These are phyloP conservation scores for Phenganax subtilis DNA, from an alignment of 92 coral and sea anemone genomes.

Conservation along the genomic window DNA sequence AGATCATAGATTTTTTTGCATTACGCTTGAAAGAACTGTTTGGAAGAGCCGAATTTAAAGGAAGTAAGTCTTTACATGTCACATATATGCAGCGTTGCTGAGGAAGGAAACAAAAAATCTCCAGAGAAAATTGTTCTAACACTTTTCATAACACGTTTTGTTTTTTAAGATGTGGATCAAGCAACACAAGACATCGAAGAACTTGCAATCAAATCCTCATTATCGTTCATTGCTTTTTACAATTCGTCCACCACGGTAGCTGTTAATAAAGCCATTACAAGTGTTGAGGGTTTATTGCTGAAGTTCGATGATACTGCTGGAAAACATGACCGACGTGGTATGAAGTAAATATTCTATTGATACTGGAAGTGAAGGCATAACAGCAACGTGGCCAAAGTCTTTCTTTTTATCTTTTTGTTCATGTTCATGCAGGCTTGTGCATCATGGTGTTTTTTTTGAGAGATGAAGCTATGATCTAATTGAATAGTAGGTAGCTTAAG, in stretches of 20 bases:
- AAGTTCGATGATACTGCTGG: constrained; percentile 8
- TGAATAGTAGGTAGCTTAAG: too few relatives aligned
- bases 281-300: constrained; percentile 25
- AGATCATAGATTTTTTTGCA: constrained; percentile 34
- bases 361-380: too few relatives aligned
- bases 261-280: constrained; percentile 22
- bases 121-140: background rate
- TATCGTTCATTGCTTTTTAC: constrained; percentile 21
- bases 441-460: too few relatives aligned
- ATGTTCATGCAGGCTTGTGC: too few relatives aligned
- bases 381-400: too few relatives aligned
- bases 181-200: constrained; percentile 31
- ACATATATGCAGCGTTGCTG: background rate
- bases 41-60: constrained; percentile 25
- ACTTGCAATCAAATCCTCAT: constrained; percentile 25
- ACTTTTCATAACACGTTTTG: background rate
- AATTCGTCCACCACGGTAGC: background rate
- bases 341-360: background rate
- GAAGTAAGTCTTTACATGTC: constrained; percentile 6
- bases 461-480: too few relatives aligned
- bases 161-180: constrained; percentile 25
- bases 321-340: constrained; percentile 22
- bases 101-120: too few relatives aligned
- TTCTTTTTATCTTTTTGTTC: too few relatives aligned
- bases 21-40: constrained; percentile 21